These are phyloP conservation scores for Tholera decimalis DNA, from an alignment of 2,888 invertebrate genomes.

Conservation along the genomic window DNA sequence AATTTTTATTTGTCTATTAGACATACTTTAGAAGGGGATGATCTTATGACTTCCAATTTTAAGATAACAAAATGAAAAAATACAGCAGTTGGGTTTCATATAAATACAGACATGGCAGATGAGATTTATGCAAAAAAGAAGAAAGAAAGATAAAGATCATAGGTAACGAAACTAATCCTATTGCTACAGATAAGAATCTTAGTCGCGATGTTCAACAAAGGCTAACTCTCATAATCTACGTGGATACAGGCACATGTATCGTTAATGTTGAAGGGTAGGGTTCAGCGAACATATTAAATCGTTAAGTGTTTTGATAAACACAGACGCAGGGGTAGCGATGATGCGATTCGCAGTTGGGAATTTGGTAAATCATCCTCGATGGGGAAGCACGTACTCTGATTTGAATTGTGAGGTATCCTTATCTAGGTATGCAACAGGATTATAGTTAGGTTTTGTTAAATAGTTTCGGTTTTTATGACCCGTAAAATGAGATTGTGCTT, in stretches of 20 bases:
- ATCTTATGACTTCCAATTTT: not conserved
- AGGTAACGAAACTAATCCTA: conserved; percentile 60
- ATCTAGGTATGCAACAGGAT: conserved; percentile 55
- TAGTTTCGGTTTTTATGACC: conserved; percentile 43
- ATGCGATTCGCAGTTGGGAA: conserved; percentile 84
- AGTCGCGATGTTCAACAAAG: conserved; percentile 62
- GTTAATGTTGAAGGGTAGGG: conserved; percentile 78
- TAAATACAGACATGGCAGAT: not conserved
- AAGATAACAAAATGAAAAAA: conserved; percentile 12
- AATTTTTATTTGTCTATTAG: too few relatives aligned
- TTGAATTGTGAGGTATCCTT: conserved; percentile 64
- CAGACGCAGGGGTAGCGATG: conserved; percentile 85
- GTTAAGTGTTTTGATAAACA: conserved; percentile 91
- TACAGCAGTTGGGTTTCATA: conserved; percentile 13
- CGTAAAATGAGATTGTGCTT: conserved; percentile 18
- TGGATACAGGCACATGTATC: conserved; percentile 76
- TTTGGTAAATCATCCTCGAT: conserved; percentile 84
- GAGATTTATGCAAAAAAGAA: too few relatives aligned
- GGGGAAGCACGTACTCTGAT: conserved; percentile 79
- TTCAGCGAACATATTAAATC: conserved; percentile 89
- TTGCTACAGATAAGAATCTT: conserved; percentile 64
- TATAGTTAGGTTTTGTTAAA: conserved; percentile 44
- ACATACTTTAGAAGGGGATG: not conserved
- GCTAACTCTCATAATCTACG: conserved; percentile 76
- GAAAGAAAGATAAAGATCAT: conserved; percentile 27